These are phyloP conservation scores for Dexiosoma caninum DNA, from an alignment of 2,888 invertebrate species.

Conservation along the genomic window DNA sequence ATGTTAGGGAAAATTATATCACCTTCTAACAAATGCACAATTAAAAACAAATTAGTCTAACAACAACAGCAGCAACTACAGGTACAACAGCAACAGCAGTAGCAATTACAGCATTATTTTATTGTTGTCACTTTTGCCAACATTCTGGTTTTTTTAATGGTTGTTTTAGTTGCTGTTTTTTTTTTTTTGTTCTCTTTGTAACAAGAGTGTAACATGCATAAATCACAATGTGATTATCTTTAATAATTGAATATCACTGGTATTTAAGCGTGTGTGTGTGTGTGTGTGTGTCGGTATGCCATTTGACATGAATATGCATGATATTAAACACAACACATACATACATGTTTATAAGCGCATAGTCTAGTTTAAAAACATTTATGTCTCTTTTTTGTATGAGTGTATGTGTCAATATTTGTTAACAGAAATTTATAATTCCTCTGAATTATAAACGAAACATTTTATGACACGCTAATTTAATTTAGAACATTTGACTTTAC, in stretches of 20 bases:
- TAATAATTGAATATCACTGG: conserved; percentile 56
- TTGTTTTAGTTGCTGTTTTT: neutral
- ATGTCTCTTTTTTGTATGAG: too few relatives aligned
- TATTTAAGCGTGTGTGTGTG: conserved; percentile 12
- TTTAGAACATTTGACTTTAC: conserved; percentile 2
- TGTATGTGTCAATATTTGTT: too few relatives aligned
- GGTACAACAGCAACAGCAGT: neutral
- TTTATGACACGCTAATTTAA: conserved; percentile 28
- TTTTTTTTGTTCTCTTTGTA: conserved; percentile 4
- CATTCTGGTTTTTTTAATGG: too few relatives aligned
- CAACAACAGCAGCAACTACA: conserved; percentile 18
- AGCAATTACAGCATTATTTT: conserved; percentile 13
- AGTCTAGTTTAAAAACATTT: too few relatives aligned
- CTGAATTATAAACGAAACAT: neutral
- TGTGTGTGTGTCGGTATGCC: conserved; percentile 22
- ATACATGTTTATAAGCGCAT: neutral
- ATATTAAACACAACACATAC: neutral
- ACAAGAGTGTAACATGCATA: conserved; percentile 58
- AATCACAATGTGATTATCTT: conserved; percentile 60
- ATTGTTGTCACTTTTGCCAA: conserved; percentile 37
- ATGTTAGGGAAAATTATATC: conserved; percentile 9
- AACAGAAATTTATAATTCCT: neutral
- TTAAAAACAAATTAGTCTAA: conserved; percentile 48
- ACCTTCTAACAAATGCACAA: conserved; percentile 53
- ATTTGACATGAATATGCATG: conserved; percentile 24